Conservation (phyloP, 2,797 vertebrate species). For the Poecilia velifera region DNA sequence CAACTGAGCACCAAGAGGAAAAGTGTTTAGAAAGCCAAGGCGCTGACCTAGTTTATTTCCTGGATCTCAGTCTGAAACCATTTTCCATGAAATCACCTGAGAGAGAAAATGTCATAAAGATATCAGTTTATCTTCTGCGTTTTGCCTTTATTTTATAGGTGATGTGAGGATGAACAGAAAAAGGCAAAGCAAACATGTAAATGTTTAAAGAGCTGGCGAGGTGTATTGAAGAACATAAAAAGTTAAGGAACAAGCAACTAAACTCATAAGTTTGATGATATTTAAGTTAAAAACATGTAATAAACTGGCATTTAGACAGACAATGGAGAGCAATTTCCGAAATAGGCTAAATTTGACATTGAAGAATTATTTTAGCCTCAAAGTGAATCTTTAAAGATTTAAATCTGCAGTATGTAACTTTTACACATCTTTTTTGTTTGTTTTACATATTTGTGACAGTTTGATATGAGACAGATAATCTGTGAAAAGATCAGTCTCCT, state of each 20-base stretch:
- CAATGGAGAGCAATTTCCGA: neutral
- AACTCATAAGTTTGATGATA: neutral
- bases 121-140: neutral
- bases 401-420: neutral
- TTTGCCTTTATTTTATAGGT: neutral
- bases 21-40: neutral
- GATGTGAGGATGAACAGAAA: conserved; percentile 4
- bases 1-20: neutral
- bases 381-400: neutral
- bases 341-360: neutral
- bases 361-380: neutral
- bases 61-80: conserved; percentile 8
- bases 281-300: neutral
- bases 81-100: neutral
- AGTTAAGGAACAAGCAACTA: neutral
- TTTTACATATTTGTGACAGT: too few relatives aligned
- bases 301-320: neutral
- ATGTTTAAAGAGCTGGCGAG: neutral
- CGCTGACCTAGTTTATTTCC: neutral
- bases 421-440: too few relatives aligned
- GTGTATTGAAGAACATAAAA: neutral
- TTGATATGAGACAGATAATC: neutral
- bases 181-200: neutral
- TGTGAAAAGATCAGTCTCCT: neutral
- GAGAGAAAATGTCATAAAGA: neutral